Conservation (phyloP, 2,797 vertebrate genomes). For the Dipus sagitta region DNA sequence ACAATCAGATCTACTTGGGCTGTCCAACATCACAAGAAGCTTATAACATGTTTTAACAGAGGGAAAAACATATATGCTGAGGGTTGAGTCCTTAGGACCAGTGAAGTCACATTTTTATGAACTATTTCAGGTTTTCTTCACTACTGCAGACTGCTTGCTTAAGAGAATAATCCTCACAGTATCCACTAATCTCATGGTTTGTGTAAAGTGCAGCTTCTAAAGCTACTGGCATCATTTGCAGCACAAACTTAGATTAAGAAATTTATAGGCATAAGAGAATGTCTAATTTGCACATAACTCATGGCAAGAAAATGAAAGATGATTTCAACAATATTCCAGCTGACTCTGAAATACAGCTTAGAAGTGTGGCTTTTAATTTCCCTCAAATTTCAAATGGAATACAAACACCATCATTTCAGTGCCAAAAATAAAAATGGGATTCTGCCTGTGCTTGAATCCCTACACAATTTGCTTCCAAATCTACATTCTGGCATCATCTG, state of each 20-base stretch:
- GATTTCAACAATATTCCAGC: conserved; percentile 41
- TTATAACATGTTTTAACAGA: background rate
- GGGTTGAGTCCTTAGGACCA: background rate
- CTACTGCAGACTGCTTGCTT: background rate
- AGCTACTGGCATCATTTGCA: conserved; percentile 19
- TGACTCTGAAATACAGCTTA: conserved; percentile 38
- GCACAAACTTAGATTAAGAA: conserved; percentile 62
- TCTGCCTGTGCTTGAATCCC: background rate
- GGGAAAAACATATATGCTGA: background rate
- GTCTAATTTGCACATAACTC: conserved; percentile 69
- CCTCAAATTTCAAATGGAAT: conserved; percentile 39
- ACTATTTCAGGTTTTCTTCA: background rate
- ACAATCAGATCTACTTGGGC: background rate
- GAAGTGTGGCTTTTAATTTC: background rate
- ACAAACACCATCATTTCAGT: background rate
- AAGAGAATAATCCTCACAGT: conserved; percentile 33
- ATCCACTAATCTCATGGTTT: background rate
- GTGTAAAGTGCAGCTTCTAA: conserved; percentile 25
- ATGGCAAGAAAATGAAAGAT: conserved; percentile 68
- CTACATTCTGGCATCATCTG: background rate
- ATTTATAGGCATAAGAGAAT: conserved; percentile 56
- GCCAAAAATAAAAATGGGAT: background rate
- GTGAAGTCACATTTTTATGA: background rate
- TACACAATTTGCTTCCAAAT: background rate
- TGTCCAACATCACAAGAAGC: background rate